Conservation (phyloP, 23 tunicate genomes). For the Styela clava region DNA sequence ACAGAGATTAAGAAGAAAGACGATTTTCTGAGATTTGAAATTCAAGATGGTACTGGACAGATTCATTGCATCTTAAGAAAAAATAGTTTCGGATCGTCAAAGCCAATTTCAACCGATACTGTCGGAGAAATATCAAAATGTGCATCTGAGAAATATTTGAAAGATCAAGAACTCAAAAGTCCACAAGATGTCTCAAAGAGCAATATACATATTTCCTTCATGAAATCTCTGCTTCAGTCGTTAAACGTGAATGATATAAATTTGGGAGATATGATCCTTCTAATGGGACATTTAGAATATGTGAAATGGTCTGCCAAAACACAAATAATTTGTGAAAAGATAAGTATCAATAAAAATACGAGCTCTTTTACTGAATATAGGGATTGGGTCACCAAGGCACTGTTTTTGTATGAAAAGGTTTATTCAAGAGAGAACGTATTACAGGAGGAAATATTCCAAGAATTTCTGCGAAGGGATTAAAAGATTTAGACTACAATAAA, state of each 20-base stretch:
- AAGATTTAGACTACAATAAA: not conserved
- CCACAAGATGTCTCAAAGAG: not conserved
- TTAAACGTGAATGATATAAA: not conserved
- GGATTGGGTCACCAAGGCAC: not conserved
- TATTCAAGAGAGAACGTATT: not conserved
- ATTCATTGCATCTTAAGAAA: not conserved
- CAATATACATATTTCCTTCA: not conserved
- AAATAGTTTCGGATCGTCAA: not conserved
- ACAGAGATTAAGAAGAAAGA: not conserved
- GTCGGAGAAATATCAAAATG: not conserved
- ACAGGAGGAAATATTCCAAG: not conserved
- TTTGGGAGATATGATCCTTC: not conserved
- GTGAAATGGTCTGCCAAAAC: not conserved
- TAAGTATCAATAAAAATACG: not conserved
- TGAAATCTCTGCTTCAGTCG: not conserved
- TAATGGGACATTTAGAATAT: not conserved
- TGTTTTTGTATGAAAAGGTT: not conserved
- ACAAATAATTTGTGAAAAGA: not conserved
- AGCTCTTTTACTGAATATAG: not conserved
- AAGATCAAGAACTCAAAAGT: not conserved
- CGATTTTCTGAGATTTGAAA: not conserved
- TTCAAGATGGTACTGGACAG: not conserved
- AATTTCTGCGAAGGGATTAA: not conserved
- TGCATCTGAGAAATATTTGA: not conserved
- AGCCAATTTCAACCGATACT: not conserved